phyloP scores from a whole-genome alignment of 2,113 vertebrate genomes.

The Burhinus oedicnemus region DNA sequence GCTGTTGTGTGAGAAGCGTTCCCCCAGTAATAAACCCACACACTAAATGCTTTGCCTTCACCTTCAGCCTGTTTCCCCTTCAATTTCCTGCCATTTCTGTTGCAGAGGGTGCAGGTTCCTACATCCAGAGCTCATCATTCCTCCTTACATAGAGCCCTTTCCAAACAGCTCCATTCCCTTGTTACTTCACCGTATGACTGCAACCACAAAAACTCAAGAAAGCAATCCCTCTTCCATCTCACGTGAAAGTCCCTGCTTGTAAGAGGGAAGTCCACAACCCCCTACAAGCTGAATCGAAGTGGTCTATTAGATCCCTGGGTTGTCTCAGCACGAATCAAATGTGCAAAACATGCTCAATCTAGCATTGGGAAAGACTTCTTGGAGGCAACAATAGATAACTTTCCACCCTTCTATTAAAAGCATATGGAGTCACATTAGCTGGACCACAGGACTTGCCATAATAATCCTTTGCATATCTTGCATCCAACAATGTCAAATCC shows the following conservation, averaged over 20 bases:
- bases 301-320: too few relatives aligned
- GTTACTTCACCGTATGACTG: background rate
- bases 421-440: background rate
- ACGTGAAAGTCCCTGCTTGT: fast-evolving
- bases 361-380: background rate
- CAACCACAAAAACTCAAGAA: background rate
- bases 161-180: background rate
- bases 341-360: background rate
- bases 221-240: background rate
- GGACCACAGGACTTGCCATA: background rate
- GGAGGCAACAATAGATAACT: background rate
- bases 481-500: background rate
- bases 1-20: background rate
- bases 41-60: background rate
- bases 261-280: background rate
- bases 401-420: background rate
- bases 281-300: background rate
- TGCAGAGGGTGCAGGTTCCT: background rate
- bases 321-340: background rate
- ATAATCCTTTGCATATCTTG: background rate
- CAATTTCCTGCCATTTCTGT: background rate
- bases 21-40: background rate
- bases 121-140: background rate
- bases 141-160: background rate
- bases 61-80: background rate